Evolutionary conservation across 2,113 vertebrate genomes (phyloP), one percentile per base, ranked within the genome.

Genomic region (Zootoca vivipara): DNA sequence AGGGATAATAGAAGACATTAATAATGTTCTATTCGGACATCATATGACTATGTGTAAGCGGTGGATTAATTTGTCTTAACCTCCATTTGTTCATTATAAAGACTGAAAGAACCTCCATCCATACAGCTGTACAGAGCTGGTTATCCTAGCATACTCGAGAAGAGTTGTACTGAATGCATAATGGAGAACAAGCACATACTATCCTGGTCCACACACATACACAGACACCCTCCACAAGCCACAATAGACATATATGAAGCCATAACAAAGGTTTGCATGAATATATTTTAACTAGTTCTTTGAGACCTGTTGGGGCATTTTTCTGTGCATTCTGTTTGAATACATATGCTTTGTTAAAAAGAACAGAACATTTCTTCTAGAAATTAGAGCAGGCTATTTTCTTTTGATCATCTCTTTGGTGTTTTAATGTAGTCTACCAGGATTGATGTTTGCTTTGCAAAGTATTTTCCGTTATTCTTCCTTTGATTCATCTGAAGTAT

Each of bases 391-490:
- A 82, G 10, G 24, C 56, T 64, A 40, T 65, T 65, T 65, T 73
- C 46, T 58, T 72, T 56, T 73, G 46, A 85, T 85, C 24, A 74
- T 62, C 70, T 74, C 52, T 72, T 38, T 85, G 15, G 52, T 13
- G n/a, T 74, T 85, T 38, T 72, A 74, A 85, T 26, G 4, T 18
- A 75, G 10, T 75, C 15, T 85, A 24, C 46, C 12, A 64, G 56
- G 33, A 75, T 85, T 75, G 24, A 81, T 81, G 79, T 81, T 81
- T 85, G 38, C 16, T 75, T 75, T 35, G 52, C 26, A 42, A n/a
- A 38, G 38, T 70, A 83, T 42, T 83, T 69, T 40, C 16, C 38
- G 52, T 85, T 91, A 46, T 16, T 82, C 33, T 92, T 75, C 35
- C 83, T 90, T 87, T 82, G 58, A 1, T 0, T 77, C 87, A 67